Base-by-base conservation (phyloP, 2,113 vertebrate genomes). In the Coturnix japonica region DNA sequence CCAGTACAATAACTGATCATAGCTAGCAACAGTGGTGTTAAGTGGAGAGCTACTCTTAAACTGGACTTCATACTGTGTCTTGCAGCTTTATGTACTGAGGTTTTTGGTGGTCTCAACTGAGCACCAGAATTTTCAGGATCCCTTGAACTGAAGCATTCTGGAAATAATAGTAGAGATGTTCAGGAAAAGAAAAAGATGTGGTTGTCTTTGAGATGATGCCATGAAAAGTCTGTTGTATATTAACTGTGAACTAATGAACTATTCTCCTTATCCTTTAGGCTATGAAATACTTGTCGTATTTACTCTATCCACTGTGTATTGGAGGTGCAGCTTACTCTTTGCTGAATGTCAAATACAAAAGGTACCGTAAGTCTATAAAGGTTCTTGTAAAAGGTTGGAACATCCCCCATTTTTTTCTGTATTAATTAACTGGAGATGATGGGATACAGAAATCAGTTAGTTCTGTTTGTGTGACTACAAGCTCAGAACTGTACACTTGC, bases 261-360 rank as follows among this genome's bases (percentile, higher is more conserved):
- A 6, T 49, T 92, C 77, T 59, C 51, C 7, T 96, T 66, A 11
- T 88, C 70, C 54, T 5, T 19, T 83, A 99, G 99, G 99, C 99
- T 35, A 98, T 98, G 98, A 98, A 97, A 94, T 99, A 98, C 90
- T 89, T 99, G 96, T 99, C 98, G 19, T 99, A 99, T 94, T 97
- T 99, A 88, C 98, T 99, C 11, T 99, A 98, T 92, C 99, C 99
- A 8, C 95, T 99, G 83, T 99, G 99, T 81, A 93, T 99, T 67
- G 98, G 99, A 59, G 99, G 99, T 44, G 99, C 98, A 17, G 86
- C 96, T 92, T 99, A 99, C 93, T 99, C 98, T 2, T 97, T 99
- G 91, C 95, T 98, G 87, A 99, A 99, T 90, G 97, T 99, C 90
- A 98, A 98, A 60, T 98, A 99, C 67, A 99, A 99, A 97, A 99